Base-by-base conservation (phyloP, 2,797 vertebrate species). In the Chelidonichthys spinosus region DNA sequence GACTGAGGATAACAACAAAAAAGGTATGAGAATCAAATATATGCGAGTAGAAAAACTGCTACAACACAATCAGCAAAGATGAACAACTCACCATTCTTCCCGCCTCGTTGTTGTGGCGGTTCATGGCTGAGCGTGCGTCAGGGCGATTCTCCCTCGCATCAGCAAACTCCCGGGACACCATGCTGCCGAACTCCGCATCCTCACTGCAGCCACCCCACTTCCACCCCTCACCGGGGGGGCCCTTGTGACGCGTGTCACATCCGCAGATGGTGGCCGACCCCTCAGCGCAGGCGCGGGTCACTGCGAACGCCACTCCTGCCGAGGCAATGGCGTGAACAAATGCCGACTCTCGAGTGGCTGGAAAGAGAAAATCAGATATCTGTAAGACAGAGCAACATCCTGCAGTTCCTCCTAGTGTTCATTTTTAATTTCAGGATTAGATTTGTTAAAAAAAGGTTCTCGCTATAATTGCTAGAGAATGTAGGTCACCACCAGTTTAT, bases 171-270 rank as follows among this genome's bases (percentile, higher is more conserved):
- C 98, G 93, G 11, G 97, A 99, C 78, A 99, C 98, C 97, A 97
- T 99, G 84, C 95, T 97, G 7, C 98, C 98, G 25, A 99, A 99
- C 43, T 99, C 97, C 72, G 97, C 95, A 4, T 99, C 98, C 85
- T 99, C 98, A 0, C 98, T 99, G 94, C 98, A 99, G 90, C 98
- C 98, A 0, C 98, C 98, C 98, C 98, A 99, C 88, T 99, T 99
- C 98, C 98, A 99, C 62, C 97, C 97, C 63, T 98, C 97, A 0
- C 97, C 97, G 0, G 97, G 97, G 0, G 96, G 95, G 11, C 96
- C 97, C 87, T 97, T 98, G 86, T 98, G 96, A 40, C 96, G 96
- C 0, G 92, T 94, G 93, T 99, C 97, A 7, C 98, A 99, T 61
- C 98, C 97, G 0, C 98, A 99, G 94, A 98, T 97, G 85, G 94